These are phyloP conservation scores for Camponotus pennsylvanicus DNA, from an alignment of 1,140 invertebrate genomes.

Conservation along the genomic window DNA sequence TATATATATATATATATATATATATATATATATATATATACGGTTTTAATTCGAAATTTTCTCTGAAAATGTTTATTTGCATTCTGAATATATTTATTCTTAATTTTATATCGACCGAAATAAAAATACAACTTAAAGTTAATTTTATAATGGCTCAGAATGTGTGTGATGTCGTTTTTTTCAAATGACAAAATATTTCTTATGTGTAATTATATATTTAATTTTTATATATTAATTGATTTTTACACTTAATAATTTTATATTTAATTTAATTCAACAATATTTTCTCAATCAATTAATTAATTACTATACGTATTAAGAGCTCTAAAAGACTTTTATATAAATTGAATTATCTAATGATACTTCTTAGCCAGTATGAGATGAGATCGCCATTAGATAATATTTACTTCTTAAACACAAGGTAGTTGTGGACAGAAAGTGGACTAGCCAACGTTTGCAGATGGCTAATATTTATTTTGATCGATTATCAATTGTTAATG, in stretches of 20 bases:
- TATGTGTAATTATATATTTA: conserved; percentile 28
- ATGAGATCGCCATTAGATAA: not conserved
- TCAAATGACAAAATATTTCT: conserved; percentile 1
- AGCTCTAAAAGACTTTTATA: not conserved
- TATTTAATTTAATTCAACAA: not conserved
- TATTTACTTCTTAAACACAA: conserved; percentile 39
- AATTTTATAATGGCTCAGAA: conserved; percentile 40
- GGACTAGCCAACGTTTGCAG: conserved; percentile 1
- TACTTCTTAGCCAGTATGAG: not conserved
- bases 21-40: conserved; percentile 12
- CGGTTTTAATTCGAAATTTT: conserved; percentile 49
- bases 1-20: no score
- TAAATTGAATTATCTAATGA: not conserved
- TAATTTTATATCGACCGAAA: conserved; percentile 43
- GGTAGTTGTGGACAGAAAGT: not conserved
- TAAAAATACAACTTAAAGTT: conserved; percentile 52
- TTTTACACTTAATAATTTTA: not conserved
- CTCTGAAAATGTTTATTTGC: not conserved
- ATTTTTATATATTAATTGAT: not conserved
- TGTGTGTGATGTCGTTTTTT: not conserved
- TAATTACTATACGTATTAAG: not conserved
- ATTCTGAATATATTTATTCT: conserved; percentile 49
- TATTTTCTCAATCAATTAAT: not conserved
- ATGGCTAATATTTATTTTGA: conserved; percentile 36
- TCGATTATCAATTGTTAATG: conserved; percentile 45